Conservation (phyloP, 2,888 invertebrate genomes). For the Sycophila texana region DNA sequence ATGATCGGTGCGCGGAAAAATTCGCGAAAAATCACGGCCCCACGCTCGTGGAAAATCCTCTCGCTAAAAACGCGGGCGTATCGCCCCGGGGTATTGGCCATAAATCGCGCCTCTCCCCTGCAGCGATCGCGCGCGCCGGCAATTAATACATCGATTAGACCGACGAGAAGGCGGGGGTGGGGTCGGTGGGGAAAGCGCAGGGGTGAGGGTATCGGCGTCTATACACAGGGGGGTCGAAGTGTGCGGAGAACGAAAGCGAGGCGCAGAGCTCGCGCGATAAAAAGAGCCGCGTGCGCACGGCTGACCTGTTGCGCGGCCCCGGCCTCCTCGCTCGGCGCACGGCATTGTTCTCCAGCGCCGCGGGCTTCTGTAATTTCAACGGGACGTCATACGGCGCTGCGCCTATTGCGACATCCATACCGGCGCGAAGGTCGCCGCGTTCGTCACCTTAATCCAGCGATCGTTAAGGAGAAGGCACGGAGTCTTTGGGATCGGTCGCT, state of each 20-base stretch:
- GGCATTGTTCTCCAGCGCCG: constrained; percentile 25
- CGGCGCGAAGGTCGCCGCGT: constrained; percentile 9
- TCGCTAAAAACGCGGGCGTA: too few species aligned
- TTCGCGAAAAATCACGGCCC: too few species aligned
- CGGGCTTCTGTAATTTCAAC: constrained; percentile 39
- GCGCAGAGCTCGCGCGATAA: background rate
- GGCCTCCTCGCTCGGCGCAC: constrained; percentile 13
- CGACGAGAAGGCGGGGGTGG: background rate
- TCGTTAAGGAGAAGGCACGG: background rate
- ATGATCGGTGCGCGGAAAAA: too few species aligned
- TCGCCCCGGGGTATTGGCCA: too few species aligned
- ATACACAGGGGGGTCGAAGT: too few species aligned
- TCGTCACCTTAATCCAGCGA: constrained; percentile 8
- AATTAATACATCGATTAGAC: constrained; percentile 52
- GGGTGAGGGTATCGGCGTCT: too few species aligned
- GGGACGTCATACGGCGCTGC: constrained; percentile 23
- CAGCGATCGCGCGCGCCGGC: background rate
- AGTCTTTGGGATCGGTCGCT: too few species aligned
- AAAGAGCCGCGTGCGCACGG: background rate
- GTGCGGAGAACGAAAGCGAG: constrained; percentile 1
- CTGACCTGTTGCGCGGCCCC: constrained; percentile 46
- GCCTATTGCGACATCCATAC: background rate
- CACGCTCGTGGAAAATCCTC: too few species aligned
- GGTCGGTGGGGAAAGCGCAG: too few species aligned
- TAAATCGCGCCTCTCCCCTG: background rate